A percentile compares a stretch with the other conserved stretches of the same genome.
Conservation (phyloP, 37 sponge, comb jelly and placozoan genomes). For the Bolinopsis microptera region DNA sequence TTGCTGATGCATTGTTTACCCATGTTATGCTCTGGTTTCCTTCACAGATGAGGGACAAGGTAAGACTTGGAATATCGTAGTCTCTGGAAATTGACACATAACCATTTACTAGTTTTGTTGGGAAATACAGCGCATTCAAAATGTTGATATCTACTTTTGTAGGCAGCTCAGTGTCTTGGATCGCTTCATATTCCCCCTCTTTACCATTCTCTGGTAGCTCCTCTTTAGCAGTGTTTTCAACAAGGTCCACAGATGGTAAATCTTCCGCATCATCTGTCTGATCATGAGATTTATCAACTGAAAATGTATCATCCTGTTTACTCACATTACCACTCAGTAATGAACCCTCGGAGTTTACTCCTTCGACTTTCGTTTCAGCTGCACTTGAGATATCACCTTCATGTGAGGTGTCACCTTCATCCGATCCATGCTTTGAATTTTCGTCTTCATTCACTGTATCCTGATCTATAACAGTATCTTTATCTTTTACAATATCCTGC, state of each 20-base stretch:
- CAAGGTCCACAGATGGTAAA: neutral
- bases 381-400: no score
- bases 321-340: neutral
- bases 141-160: neutral
- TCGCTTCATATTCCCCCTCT: neutral
- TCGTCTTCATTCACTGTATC: no score
- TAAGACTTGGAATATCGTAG: neutral
- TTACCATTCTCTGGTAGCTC: neutral
- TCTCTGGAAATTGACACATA: neutral
- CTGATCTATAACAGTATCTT: no score
- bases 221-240: neutral
- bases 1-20: neutral
- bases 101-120: neutral
- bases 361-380: no score
- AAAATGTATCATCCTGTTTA: neutral
- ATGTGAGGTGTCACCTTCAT: no score
- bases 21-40: neutral
- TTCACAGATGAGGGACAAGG: slow-evolving; percentile 14
- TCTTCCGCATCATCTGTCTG: neutral
- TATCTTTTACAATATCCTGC: no score
- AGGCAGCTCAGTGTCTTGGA: neutral
- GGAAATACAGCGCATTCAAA: neutral
- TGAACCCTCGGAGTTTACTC: neutral
- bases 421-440: no score
- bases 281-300: neutral